Evolutionary conservation across 2,113 vertebrate species (phyloP).

Genomic region (Tinamus guttatus): DNA sequence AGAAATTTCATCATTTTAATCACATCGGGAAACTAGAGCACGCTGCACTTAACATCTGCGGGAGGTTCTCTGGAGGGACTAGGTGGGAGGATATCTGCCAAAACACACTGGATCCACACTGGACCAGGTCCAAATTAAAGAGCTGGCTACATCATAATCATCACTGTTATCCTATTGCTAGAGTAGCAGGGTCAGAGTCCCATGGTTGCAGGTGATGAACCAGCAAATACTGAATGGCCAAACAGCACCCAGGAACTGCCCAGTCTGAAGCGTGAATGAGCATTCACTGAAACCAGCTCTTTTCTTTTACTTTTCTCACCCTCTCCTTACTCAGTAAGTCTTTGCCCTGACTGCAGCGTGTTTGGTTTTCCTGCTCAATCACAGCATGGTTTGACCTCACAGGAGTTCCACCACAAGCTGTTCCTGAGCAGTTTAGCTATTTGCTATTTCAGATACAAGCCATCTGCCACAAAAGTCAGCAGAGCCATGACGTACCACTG

Average conservation of each 20-base stretch:
- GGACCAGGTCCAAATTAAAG: neutral
- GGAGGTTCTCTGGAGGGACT: neutral
- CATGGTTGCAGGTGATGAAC: neutral
- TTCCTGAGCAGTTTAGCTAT: neutral
- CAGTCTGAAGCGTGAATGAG: rapidly evolving
- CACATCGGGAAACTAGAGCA: neutral
- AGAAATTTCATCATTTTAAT: neutral
- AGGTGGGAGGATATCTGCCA: neutral
- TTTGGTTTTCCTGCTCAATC: neutral
- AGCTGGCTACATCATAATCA: neutral
- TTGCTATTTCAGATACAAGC: neutral
- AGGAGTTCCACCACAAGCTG: neutral
- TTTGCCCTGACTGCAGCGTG: neutral
- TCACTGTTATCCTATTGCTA: neutral
- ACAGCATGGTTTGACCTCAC: neutral
- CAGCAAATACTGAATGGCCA: neutral
- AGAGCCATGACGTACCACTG: neutral
- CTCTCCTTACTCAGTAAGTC: neutral
- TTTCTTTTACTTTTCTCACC: neutral
- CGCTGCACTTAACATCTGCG: neutral
- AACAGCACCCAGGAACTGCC: rapidly evolving
- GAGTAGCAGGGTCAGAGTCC: neutral
- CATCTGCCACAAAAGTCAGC: neutral
- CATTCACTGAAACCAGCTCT: neutral
- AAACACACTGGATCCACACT: neutral